phyloP scores from a whole-genome alignment of 2,797 vertebrate species.

The Etheostoma perlongum region DNA sequence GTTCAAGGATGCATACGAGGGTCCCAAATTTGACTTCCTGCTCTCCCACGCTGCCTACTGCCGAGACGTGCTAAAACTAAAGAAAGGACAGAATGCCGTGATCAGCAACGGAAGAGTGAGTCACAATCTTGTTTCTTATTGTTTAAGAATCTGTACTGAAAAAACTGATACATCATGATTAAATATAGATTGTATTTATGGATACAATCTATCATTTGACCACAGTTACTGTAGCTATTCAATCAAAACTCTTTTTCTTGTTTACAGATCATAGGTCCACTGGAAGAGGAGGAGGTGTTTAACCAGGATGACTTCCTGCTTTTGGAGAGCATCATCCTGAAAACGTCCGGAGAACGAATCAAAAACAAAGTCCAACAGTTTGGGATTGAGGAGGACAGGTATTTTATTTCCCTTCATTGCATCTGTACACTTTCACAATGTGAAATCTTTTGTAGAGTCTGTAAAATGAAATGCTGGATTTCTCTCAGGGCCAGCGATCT shows the following conservation, averaged over 20 bases:
- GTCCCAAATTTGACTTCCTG: constrained; percentile 91
- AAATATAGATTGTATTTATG: not conserved
- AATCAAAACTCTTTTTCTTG: not conserved
- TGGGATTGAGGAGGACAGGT: constrained; percentile 95
- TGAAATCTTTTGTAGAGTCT: not conserved
- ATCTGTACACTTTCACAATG: not conserved
- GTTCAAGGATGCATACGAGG: constrained; percentile 92
- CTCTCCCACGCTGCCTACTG: constrained; percentile 93
- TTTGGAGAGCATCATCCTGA: constrained; percentile 95
- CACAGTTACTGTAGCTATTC: not conserved
- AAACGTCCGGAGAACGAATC: constrained; percentile 96
- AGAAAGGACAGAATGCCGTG: constrained; percentile 94
- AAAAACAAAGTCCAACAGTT: constrained; percentile 93
- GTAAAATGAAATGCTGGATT: constrained; percentile 5
- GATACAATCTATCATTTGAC: not conserved
- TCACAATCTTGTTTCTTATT: constrained; percentile 5
- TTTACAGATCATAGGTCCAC: constrained; percentile 92
- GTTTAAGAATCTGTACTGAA: not conserved
- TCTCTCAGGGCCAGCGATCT: constrained; percentile 92
- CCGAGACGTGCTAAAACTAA: constrained; percentile 93
- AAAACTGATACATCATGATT: not conserved
- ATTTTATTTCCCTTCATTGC: constrained; percentile 30
- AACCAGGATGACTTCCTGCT: constrained; percentile 99
- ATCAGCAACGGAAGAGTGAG: constrained; percentile 98
- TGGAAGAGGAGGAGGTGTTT: constrained; percentile 93